Evolutionary conservation across 2,797 vertebrate genomes (phyloP), one percentile per base, ranked within the genome.

Genomic region (Sebastes glaucus): DNA sequence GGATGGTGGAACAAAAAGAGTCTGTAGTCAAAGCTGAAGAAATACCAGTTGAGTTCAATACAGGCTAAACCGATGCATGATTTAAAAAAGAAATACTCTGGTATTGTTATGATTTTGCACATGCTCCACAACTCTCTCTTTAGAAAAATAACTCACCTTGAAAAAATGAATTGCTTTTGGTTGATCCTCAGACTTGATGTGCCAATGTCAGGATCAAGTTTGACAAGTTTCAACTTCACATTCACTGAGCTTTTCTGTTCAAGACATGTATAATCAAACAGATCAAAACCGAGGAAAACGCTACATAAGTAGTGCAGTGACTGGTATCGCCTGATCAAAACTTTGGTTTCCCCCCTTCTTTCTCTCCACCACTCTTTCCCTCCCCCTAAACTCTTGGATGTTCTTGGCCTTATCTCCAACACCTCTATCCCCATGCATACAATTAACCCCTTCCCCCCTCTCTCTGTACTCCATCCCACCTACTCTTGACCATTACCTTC

Each of bases 401-500:
- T 83, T 90, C 83, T 80, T 87, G 70, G 85, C 82, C 93, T 94
- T 94, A 94, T 94, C 92, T 93, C 82, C 71, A 76, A 92, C 92
- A 94, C 92, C 87, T 93, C 83, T 33, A 61, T 86, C 62, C 53
- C 74, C 88, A 87, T 87, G 88, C 89, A 95, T 95, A 93, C 92
- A 95, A 94, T 92, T 93, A 92, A 49, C 77, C 79, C 90, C 74
- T 27, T 32, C 84, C 89, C 86, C 83, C 75, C 27, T 28, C 27
- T 62, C 68, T 25, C 81, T 79, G 60, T 25, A 22, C 53, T 78
- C 53, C 49, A 76, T 74, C 42, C 82, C 72, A 73, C 76, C 85
- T 76, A 77, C 71, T 74, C 84, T 77, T 72, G 73, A 69, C 80
- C 88, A 90, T 82, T 90, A 71, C 62, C 74, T 33, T 62, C 60